Base-by-base conservation (phyloP, 1,140 invertebrate species). In the Druon quercuslanigerum region DNA sequence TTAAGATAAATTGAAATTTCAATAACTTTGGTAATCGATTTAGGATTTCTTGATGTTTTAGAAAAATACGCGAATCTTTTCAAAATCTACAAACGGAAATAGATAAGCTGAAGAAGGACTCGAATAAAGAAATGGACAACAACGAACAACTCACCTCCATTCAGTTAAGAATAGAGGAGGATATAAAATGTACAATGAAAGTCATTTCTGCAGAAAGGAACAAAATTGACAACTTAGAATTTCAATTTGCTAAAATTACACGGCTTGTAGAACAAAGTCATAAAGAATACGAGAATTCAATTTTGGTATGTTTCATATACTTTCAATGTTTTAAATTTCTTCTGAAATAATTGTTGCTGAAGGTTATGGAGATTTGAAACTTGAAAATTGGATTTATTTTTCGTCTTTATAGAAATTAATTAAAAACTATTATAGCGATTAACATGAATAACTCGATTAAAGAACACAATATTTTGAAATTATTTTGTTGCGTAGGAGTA, bases 131-230 rank as follows among this genome's bases (percentile, higher is more conserved):
- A 89, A 94, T 95, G 92, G 92, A 93, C 78, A 92, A 92, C 5
- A 94, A 95, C 80, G 94, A 95, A 84, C 90, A 92, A 82, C 84
- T 95, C 3, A 93, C 93, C 0, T 90, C 93, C 73, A 89, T 94
- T 73, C 94, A 94, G 79, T 89, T 92, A 56, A 92, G 94, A 83
- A 79, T 94, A 46, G 81, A 92, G 13, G 92, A 92, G 57, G 94
- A 95, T 72, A 87, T 94, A 17, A 85, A 85, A 71, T 86, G 83
- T n/a, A 88, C 91, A 25, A 74, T 76, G 51, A 85, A 77, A 71
- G 33, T 74, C n/a, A 75, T 82, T 52, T 57, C 77, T 11, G 17
- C 13, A 3, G 85, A 85, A n/a, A 88, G 82, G 73, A 81, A 90
- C 46, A 89, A 87, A 78, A 80, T 79, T 51, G 77, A 79, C 19